Evolutionary conservation across 2,113 vertebrate species (phyloP), one percentile per base, ranked within the genome.

Genomic region (Synchiropus splendidus): DNA sequence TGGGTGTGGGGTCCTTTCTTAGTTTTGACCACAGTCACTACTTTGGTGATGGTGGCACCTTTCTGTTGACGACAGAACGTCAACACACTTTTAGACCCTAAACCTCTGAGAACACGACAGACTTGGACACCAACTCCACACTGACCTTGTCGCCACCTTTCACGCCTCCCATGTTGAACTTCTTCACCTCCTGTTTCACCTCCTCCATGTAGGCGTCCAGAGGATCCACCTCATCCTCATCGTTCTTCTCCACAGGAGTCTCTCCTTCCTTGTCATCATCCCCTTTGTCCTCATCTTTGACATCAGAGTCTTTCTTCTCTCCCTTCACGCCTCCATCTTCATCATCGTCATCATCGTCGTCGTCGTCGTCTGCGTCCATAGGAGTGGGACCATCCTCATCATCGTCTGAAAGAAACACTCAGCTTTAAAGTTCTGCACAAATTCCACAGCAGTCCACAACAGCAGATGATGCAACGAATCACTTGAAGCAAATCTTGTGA

Each of bases 151-250:
- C 92, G 34, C 89, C 94, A 39, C 90, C 92, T 78, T 86, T 92
- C 61, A 96, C 85, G 51, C 83, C 90, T 53, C 92, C 89, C 85
- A 98, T 98, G 78, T 98, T 99, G 72, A 98, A 98, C 67, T 98
- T 99, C 75, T 99, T 99, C 39, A 99, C 95, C 65, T 99, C 95
- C 68, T 99, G 92, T 62, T 97, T 99, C 31, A 99, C 94, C 84
- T 94, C 95, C 74, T 99, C 95, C 95, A 99, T 99, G 54, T 98
- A 99, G 14, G 95, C 95, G 56, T 99, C 95, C 56, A 99, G 70
- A 16, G 95, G 89, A 61, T 99, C 95, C 21, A 97, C 66, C 31
- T 98, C 95, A 13, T 97, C 94, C 49, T 77, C 77, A 40, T 79
- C 77, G 0, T 39, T 3, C 54, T 58, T 18, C 45, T 75, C 86